Conservation (phyloP, 2,888 invertebrate genomes). For the Sipha maydis region DNA sequence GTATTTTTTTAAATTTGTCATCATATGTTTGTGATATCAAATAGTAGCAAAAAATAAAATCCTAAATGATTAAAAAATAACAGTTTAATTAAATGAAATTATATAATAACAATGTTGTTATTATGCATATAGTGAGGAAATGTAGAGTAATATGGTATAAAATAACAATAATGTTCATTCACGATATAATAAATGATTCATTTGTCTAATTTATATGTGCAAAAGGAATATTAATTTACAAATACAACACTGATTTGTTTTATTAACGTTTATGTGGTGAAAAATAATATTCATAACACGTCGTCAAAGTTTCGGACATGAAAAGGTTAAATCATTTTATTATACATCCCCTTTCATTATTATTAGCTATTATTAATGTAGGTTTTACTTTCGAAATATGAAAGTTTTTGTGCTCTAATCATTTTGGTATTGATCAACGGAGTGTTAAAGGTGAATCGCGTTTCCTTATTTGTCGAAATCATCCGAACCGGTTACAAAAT, state of each 20-base stretch:
- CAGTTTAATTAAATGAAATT: background rate
- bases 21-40: background rate
- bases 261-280: background rate
- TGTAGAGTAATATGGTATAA: background rate
- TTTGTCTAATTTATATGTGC: background rate
- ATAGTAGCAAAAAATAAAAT: background rate
- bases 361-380: slow-evolving; percentile 2
- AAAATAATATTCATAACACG: slow-evolving; percentile 2
- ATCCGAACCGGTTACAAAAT: slow-evolving; percentile 42
- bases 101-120: background rate
- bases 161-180: background rate
- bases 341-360: background rate
- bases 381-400: slow-evolving; percentile 27
- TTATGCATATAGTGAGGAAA: background rate
- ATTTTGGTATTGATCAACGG: slow-evolving; percentile 8
- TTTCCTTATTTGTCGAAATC: slow-evolving; percentile 47
- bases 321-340: slow-evolving; percentile 6
- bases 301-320: background rate
- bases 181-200: background rate
- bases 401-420: slow-evolving; percentile 20
- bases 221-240: background rate
- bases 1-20: background rate
- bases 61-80: background rate
- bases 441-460: slow-evolving; percentile 31
- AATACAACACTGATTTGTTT: background rate